Evolutionary conservation across 2,888 invertebrate genomes (phyloP), one percentile per base, ranked within the genome.

Genomic region (Leucophenga montana): DNA sequence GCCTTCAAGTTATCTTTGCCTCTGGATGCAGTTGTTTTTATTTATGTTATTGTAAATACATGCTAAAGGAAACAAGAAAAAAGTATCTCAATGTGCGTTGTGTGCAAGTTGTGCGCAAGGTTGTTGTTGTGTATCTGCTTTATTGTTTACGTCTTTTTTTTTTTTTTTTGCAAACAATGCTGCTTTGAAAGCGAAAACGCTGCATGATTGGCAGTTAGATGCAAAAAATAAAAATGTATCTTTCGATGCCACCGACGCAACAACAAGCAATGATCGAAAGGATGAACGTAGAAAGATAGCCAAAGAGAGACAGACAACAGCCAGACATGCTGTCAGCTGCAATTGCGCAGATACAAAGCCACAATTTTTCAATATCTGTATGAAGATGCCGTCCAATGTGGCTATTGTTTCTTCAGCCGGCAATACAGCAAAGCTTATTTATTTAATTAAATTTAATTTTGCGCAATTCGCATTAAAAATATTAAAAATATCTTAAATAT

Each of bases 401-500:
- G 13, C 13, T 48, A 48, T 48, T 48, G 13, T 50, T 50, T 50
- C 11, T 57, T 57, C 5, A 14, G 13, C 13, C 44, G 22, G 18
- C 22, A 46, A 11, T 50, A 3, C 13, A 16, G 50, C n/a, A 33
- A 59, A 59, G 14, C 14, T 64, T 64, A 48, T 48, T 48, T 48
- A 3, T 46, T 39, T 61, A 44, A 61, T 44, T 61, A 39, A 20
- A 39, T 11, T 27, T 39, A 39, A 18, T 48, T 48, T 64, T 64
- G n/a, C 33, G 22, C 46, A 22, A n/a, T 27, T 64, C 14, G 27
- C 11, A 9, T 22, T 59, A 59, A 75, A 78, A 75, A 77, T 80
- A 69, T 66, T 62, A 22, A 64, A 31, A 57, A 61, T 39, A 61
- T 61, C 39, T n/a, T 39, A 39, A 16, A 54, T 18, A 61, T 61